Evolutionary conservation across 2,113 vertebrate genomes (phyloP).

Genomic region (Corydoras maculifer): DNA sequence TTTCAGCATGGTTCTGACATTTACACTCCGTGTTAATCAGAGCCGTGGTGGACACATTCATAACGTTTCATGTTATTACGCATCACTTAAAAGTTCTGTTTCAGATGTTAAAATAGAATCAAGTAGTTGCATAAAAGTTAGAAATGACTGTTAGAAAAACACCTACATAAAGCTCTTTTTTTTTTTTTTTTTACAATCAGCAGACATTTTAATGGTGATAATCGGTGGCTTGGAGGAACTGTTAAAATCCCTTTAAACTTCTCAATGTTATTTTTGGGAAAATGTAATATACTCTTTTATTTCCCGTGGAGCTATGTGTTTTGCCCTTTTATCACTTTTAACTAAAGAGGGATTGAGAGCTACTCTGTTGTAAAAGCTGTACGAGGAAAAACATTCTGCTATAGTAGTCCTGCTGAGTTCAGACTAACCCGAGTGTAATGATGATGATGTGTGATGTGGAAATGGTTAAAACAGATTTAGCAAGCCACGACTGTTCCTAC

Average conservation of each 20-base stretch:
- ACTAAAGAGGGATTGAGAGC: constrained; percentile 25
- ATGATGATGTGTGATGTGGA: no score
- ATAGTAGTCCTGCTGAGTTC: background rate
- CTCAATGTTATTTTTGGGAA: constrained; percentile 5
- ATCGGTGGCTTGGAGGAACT: constrained; percentile 27
- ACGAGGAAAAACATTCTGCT: constrained; percentile 5
- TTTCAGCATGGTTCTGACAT: background rate
- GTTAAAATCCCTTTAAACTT: constrained; percentile 44
- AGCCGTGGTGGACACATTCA: background rate
- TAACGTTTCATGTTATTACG: background rate
- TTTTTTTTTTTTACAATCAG: background rate
- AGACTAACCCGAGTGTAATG: no score
- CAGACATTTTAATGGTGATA: constrained; percentile 21
- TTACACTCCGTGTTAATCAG: background rate
- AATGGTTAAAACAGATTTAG: background rate
- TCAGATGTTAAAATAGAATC: background rate
- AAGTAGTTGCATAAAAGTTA: constrained; percentile 17
- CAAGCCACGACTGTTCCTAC: no score
- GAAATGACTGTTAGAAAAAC: background rate
- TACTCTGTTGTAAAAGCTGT: constrained; percentile 38
- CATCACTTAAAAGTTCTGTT: constrained; percentile 9
- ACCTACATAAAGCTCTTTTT: background rate
- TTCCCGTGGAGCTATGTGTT: background rate
- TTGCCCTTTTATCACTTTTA: constrained; percentile 24
- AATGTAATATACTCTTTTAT: constrained; percentile 17